Conservation (phyloP, 2,113 vertebrate genomes). For the Maccullochella peelii region DNA sequence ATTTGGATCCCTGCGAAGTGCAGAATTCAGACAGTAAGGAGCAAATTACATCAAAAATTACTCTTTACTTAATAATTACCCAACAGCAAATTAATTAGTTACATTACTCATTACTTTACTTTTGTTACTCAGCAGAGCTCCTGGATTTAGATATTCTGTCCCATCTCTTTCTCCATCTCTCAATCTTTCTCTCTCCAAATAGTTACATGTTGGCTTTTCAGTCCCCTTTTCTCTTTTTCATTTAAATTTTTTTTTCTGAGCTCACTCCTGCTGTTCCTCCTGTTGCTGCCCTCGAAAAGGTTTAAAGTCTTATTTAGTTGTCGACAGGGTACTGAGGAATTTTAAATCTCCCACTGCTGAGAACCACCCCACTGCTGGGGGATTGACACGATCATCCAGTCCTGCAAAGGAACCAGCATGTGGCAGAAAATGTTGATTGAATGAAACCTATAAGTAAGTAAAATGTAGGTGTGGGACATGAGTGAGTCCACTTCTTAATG, state of each 20-base stretch:
- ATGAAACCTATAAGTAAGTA: not conserved
- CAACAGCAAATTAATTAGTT: not conserved
- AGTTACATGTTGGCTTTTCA: not conserved
- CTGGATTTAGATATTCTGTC: too few relatives aligned
- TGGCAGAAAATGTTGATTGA: not conserved
- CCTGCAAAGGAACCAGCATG: not conserved
- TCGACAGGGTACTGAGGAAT: not conserved
- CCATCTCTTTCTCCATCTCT: too few relatives aligned
- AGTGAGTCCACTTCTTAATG: not conserved
- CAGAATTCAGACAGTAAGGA: not conserved
- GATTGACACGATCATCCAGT: constrained; percentile 5
- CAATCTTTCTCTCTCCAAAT: not conserved
- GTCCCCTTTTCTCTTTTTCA: not conserved
- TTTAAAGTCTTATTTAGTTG: constrained; percentile 10
- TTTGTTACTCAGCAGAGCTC: not conserved
- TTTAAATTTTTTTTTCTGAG: not conserved
- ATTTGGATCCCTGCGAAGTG: not conserved
- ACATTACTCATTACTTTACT: not conserved
- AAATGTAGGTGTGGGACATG: not conserved
- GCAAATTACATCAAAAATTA: not conserved
- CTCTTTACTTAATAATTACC: not conserved
- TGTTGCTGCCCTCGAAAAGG: not conserved
- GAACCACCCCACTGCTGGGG: not conserved
- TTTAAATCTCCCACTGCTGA: constrained; percentile 23
- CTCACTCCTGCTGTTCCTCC: constrained; percentile 15